These are phyloP conservation scores for Pipistrellus nathusii DNA, from an alignment of 2,797 vertebrate genomes.

Conservation along the genomic window DNA sequence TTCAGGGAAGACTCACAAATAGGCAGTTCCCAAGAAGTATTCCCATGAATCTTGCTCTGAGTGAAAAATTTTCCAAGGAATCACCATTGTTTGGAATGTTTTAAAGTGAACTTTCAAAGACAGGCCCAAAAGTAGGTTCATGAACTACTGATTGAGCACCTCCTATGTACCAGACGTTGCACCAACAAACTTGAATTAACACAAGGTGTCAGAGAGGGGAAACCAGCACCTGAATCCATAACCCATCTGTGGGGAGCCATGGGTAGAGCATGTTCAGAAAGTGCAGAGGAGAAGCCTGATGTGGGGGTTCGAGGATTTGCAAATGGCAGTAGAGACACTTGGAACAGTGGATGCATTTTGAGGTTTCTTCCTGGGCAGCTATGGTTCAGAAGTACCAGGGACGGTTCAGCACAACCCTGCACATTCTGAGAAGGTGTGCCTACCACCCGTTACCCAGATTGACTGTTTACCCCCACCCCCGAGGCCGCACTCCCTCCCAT, in stretches of 20 bases:
- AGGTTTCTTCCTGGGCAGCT: not conserved
- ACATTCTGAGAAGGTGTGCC: not conserved
- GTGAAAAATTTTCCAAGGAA: not conserved
- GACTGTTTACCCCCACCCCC: not conserved
- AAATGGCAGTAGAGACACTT: not conserved
- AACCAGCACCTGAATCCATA: not conserved
- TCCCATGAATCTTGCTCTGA: not conserved
- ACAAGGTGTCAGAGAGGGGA: not conserved
- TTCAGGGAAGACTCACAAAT: constrained; percentile 17
- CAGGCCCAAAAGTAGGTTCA: not conserved
- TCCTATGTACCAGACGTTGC: not conserved
- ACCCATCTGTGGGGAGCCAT: not conserved
- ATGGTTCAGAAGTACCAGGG: constrained; percentile 3
- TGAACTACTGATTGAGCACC: not conserved
- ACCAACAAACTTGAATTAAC: not conserved
- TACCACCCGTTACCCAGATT: not conserved
- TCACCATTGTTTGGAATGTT: not conserved
- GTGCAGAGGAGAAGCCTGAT: not conserved
- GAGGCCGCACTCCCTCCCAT: not conserved
- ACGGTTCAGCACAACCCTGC: not conserved
- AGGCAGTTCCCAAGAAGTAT: not conserved
- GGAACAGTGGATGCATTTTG: not conserved
- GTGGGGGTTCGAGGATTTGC: not conserved
- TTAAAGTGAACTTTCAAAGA: constrained; percentile 53
- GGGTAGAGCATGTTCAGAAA: not conserved